Base-by-base conservation (phyloP, 2,888 invertebrate genomes). In the Parnassius glacialis region DNA sequence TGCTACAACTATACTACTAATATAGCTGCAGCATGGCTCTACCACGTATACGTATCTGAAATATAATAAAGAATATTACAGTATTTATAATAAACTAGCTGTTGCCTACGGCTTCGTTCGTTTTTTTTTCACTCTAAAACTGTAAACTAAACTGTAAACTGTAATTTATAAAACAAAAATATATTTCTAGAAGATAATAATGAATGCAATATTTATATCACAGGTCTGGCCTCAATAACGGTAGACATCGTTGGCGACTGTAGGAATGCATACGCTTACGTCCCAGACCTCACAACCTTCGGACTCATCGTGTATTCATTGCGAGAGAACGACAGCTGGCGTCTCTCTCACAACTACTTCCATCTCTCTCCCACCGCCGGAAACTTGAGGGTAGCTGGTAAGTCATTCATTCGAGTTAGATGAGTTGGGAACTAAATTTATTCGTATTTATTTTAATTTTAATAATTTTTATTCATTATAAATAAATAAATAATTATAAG, bases 281-380 rank as follows among this genome's bases (percentile, higher is more conserved):
- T 96, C 43, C 94, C 96, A 0, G 95, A 95, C 74, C 80, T 94
- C 25, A 87, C 92, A 0, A 93, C 93, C 0, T 94, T 92, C 69
- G 94, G 94, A 0, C 70, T 95, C 10, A 92, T 87, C 1, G 93
- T 94, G 20, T 94, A 92, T 78, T 94, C 94, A 41, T 85, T 93
- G 55, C 83, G 88, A 10, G 84, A 92, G 0, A 92, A 94, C 64
- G 92, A 93, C 63, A 94, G 95, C 41, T 96, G 96, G 96, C 83
- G 95, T 47, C 88, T 94, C n/a, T 77, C 80, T 0, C 96, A 97
- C 73, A 95, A 95, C 74, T 96, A 93, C 74, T 96, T 96, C 81
- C 92, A 93, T 72, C 93, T 96, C 70, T 95, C 96, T 75, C 96
- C 96, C 0, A 73, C 93, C 0, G 87, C 90, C 72, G 95, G 95